phyloP scores from a whole-genome alignment of 2,888 invertebrate genomes.

The Synergus gifuensis region DNA sequence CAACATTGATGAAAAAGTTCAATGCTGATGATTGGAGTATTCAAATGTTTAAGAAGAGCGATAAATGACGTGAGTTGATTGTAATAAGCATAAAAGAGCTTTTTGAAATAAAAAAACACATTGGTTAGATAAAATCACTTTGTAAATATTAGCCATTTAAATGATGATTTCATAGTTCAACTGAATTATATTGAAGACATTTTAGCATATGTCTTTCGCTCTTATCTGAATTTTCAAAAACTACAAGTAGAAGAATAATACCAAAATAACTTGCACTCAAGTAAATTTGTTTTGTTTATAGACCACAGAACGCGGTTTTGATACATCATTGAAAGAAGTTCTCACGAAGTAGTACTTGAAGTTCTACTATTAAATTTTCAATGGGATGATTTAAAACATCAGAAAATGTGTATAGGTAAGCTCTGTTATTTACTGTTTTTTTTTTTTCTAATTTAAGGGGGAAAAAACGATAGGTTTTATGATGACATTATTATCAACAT shows the following conservation, averaged over 20 bases:
- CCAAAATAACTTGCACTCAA: background rate
- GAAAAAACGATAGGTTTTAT: background rate
- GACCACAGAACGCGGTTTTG: background rate
- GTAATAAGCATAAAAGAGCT: background rate
- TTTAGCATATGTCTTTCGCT: slow-evolving; percentile 55
- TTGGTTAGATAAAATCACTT: background rate
- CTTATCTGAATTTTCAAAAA: slow-evolving; percentile 50
- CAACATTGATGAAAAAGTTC: background rate
- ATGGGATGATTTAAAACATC: background rate
- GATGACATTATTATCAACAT: background rate
- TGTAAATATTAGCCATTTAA: background rate
- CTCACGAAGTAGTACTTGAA: background rate
- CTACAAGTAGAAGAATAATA: background rate
- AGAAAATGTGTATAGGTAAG: background rate
- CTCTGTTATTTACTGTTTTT: background rate
- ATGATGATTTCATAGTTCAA: slow-evolving; percentile 56
- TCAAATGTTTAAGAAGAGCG: background rate
- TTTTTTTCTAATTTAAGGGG: background rate
- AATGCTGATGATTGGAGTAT: background rate
- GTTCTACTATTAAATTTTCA: background rate
- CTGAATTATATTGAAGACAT: slow-evolving; percentile 50
- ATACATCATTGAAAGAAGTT: background rate
- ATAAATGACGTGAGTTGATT: background rate
- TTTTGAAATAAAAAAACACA: background rate
- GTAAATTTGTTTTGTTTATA: background rate